Evolutionary conservation across 2,888 invertebrate genomes (phyloP), one percentile per base, ranked within the genome.

Genomic region (Scaptomyza flava): DNA sequence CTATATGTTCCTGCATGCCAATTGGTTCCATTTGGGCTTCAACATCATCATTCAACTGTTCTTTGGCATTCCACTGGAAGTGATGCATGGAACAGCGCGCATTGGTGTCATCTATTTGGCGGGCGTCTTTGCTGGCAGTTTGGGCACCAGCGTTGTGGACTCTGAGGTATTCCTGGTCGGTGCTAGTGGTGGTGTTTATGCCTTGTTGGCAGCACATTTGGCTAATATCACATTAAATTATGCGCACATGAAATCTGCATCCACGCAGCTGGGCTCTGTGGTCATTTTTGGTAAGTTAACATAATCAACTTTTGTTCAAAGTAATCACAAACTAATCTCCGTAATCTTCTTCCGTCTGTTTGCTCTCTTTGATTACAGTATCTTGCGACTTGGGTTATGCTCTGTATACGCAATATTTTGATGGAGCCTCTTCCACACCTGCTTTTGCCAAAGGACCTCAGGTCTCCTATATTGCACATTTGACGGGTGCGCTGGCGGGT

Each of bases 171-270:
- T 96, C 92, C 94, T 99, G 75, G 98, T 98, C 58, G 99, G 99
- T 54, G 98, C 99, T 3, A 98, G 98, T 57, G 99, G 98, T 27
- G 99, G 99, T 1, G 99, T 99, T 48, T 99, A 99, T 93, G 98
- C 99, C 14, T 93, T 99, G 33, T 93, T 99, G 50, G 98, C 98
- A 5, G 98, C 99, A 45, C 99, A 99, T 92, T 93, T 99, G 79
- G 98, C 99, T 75, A 98, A 99, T 92, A 97, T 98, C 53, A 93
- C 98, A 88, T 94, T 99, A 77, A 98, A 98, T 93, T 98, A 97
- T 93, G 96, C 97, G 91, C 96, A 97, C 91, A 98, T 98, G 98
- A 97, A 98, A 90, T 96, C 98, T 91, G 98, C 98, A 54, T 95
- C 98, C 68, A 94, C 97, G 82, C 94, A 98, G 88, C 94, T 99